phyloP scores from a whole-genome alignment of 1,140 invertebrate genomes.

The Belonocnema kinseyi region DNA sequence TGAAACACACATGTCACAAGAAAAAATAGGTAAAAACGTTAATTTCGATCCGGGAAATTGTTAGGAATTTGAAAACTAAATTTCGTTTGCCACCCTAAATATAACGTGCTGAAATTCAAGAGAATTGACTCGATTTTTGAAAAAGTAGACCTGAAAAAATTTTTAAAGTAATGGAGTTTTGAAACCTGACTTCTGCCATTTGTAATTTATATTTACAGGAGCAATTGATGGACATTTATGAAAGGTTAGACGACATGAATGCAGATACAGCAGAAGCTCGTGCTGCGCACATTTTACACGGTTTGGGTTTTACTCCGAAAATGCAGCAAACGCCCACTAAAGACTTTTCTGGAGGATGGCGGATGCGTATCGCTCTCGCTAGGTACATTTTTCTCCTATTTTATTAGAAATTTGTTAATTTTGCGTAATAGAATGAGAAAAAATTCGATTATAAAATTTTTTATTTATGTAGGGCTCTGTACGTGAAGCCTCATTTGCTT shows the following conservation, averaged over 20 bases:
- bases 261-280: constrained; percentile 96
- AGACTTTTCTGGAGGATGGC: constrained; percentile 98
- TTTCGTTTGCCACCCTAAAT: no score
- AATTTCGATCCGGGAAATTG: no score
- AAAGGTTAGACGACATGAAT: constrained; percentile 96
- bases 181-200: no score
- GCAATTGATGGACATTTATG: constrained; percentile 98
- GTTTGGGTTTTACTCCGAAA: constrained; percentile 95
- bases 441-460: constrained; percentile 23
- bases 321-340: constrained; percentile 96
- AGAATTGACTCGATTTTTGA: constrained; percentile 6
- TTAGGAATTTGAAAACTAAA: no score
- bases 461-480: constrained; percentile 80
- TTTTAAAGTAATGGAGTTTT: no score
- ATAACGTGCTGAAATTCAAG: no score
- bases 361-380: constrained; percentile 99
- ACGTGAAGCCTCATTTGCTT: constrained; percentile 94
- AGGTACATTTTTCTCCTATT: constrained; percentile 59
- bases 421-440: not conserved
- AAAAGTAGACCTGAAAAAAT: no score
- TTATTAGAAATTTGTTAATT: constrained; percentile 17
- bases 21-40: no score
- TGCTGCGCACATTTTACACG: constrained; percentile 95
- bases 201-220: constrained; percentile 81
- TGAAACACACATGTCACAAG: no score